Percentiles rank a stretch among this genome's conserved stretches.
phyloP scores from a whole-genome alignment of 2,113 vertebrate species.

The Alosa alosa region DNA sequence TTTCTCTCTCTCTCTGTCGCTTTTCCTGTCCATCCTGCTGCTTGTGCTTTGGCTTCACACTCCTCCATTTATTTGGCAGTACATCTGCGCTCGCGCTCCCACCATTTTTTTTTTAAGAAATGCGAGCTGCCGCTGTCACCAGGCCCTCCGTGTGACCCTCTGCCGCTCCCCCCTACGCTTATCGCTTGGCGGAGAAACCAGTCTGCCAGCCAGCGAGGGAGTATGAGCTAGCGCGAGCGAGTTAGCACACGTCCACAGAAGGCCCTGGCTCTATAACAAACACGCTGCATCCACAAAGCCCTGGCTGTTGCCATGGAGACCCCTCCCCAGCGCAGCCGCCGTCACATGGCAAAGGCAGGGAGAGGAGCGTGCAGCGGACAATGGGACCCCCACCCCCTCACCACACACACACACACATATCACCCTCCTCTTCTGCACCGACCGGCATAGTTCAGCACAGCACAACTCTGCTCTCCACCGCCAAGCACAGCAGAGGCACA shows the following conservation, averaged over 20 bases:
- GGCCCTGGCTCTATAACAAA: slow-evolving; percentile 19
- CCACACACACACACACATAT: not conserved
- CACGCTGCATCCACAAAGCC: slow-evolving; percentile 35
- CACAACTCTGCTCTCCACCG: not conserved
- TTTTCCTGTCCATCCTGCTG: not conserved
- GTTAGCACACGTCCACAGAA: not conserved
- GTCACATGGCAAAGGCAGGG: slow-evolving; percentile 36
- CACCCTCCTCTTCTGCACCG: not conserved
- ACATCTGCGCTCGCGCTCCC: slow-evolving; percentile 13
- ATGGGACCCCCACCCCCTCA: not conserved
- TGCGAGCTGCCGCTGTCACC: not conserved
- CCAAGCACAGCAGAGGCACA: not conserved
- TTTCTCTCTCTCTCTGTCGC: not conserved
- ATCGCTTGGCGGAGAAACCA: not conserved
- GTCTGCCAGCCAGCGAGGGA: not conserved
- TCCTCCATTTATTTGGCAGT: not conserved
- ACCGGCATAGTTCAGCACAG: not conserved
- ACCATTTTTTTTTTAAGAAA: slow-evolving; percentile 30
- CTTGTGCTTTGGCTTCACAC: slow-evolving; percentile 17
- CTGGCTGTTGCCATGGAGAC: slow-evolving; percentile 36
- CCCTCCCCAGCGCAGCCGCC: slow-evolving; percentile 11
- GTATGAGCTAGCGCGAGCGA: not conserved
- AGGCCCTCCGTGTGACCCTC: not conserved
- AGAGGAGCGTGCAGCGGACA: slow-evolving; percentile 13
- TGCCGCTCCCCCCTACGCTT: not conserved